These are phyloP conservation scores for Tachycineta bicolor DNA, from an alignment of 2,113 vertebrate species.

Conservation along the genomic window DNA sequence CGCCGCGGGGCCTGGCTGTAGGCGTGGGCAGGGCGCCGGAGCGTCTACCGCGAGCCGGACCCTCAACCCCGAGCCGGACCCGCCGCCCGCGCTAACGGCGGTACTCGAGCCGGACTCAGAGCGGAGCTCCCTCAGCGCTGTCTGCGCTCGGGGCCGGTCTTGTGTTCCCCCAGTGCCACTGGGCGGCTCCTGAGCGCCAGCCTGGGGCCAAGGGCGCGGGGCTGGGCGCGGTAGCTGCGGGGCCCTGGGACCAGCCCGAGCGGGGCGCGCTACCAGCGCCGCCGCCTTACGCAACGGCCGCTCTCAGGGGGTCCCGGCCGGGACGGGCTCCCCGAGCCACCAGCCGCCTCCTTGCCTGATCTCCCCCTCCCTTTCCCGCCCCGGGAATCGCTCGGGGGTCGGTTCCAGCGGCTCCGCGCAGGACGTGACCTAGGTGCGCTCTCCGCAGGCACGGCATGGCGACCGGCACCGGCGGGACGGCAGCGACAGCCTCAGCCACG, in stretches of 20 bases:
- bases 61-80: neutral
- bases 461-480: neutral
- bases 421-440: neutral
- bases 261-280: neutral
- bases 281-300: neutral
- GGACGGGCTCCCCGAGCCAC: neutral
- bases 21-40: neutral
- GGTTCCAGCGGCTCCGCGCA: rapidly evolving
- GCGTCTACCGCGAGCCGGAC: neutral
- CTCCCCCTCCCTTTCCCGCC: neutral
- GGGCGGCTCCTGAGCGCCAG: neutral
- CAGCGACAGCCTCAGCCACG: neutral
- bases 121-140: neutral
- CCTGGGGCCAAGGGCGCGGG: neutral
- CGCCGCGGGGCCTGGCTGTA: neutral
- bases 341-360: neutral
- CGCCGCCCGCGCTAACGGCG: neutral
- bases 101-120: neutral
- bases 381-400: neutral
- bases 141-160: neutral
- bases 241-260: neutral
- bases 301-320: neutral
- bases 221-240: neutral
- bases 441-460: constrained; percentile 8
- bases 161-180: too few relatives aligned